phyloP scores from a whole-genome alignment of 1,140 invertebrate species.

The Elysia chlorotica region DNA sequence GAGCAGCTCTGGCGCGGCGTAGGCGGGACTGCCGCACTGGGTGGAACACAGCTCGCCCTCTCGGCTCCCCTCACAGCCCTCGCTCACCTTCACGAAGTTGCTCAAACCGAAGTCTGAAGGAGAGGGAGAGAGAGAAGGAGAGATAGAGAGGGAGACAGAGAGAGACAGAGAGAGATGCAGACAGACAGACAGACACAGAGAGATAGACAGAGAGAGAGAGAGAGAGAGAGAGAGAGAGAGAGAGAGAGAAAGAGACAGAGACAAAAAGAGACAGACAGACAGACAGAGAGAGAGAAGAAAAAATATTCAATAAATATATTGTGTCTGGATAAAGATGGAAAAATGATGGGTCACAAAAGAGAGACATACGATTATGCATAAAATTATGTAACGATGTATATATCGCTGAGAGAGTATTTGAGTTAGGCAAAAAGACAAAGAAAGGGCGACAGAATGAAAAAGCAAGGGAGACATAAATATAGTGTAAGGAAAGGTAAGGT shows the following conservation, averaged over 20 bases:
- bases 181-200: no score
- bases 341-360: no score
- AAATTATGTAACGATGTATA: no score
- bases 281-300: background rate
- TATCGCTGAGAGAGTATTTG: no score
- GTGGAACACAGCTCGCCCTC: slow-evolving; percentile 50
- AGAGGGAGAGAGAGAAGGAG: background rate
- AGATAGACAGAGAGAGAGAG: background rate
- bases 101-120: slow-evolving; percentile 59
- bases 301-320: no score
- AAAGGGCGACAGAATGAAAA: no score
- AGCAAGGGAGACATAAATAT: no score
- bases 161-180: background rate
- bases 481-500: no score
- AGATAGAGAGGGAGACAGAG: background rate
- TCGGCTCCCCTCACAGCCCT: slow-evolving; percentile 34
- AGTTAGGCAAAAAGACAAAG: no score
- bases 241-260: background rate
- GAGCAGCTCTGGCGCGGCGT: slow-evolving; percentile 60
- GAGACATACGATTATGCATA: no score
- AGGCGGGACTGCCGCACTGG: slow-evolving; percentile 60
- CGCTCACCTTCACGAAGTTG: slow-evolving; percentile 45
- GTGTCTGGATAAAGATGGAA: no score
- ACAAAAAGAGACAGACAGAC: background rate
- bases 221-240: background rate